Conservation (phyloP, 2,797 vertebrate species). For the Syngnathus acus region DNA sequence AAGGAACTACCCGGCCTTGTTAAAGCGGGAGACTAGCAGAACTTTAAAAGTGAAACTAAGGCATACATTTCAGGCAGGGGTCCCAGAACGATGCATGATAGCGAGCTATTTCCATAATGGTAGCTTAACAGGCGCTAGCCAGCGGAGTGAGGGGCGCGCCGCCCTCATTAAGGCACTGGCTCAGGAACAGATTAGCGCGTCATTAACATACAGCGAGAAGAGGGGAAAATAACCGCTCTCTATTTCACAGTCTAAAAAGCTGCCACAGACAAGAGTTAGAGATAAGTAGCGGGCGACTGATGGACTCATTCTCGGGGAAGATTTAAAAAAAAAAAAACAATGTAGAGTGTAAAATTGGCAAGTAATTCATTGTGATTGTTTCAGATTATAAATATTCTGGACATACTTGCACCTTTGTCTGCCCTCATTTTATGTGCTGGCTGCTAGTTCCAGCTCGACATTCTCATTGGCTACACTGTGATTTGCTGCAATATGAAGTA, state of each 20-base stretch:
- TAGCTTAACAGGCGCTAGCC: slow-evolving; percentile 55
- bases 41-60: slow-evolving; percentile 71
- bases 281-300: slow-evolving; percentile 58
- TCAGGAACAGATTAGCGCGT: slow-evolving; percentile 70
- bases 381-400: slow-evolving; percentile 13
- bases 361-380: slow-evolving; percentile 34
- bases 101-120: slow-evolving; percentile 68
- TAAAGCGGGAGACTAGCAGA: slow-evolving; percentile 53
- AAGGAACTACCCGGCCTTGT: slow-evolving; percentile 62
- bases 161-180: slow-evolving; percentile 69
- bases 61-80: slow-evolving; percentile 53
- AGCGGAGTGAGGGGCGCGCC: slow-evolving; percentile 54
- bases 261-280: slow-evolving; percentile 53
- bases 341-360: slow-evolving; percentile 45
- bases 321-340: slow-evolving; percentile 42
- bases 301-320: slow-evolving; percentile 52
- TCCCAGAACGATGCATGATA: slow-evolving; percentile 51
- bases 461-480: slow-evolving; percentile 4
- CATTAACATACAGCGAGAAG: slow-evolving; percentile 75
- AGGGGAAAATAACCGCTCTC: slow-evolving; percentile 65
- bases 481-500: slow-evolving; percentile 21
- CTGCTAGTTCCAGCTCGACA: not conserved
- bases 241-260: slow-evolving; percentile 68
- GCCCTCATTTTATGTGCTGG: slow-evolving; percentile 11
- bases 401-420: slow-evolving; percentile 2